Evolutionary conservation across 2,113 vertebrate genomes (phyloP).

Genomic region (Cervus canadensis): DNA sequence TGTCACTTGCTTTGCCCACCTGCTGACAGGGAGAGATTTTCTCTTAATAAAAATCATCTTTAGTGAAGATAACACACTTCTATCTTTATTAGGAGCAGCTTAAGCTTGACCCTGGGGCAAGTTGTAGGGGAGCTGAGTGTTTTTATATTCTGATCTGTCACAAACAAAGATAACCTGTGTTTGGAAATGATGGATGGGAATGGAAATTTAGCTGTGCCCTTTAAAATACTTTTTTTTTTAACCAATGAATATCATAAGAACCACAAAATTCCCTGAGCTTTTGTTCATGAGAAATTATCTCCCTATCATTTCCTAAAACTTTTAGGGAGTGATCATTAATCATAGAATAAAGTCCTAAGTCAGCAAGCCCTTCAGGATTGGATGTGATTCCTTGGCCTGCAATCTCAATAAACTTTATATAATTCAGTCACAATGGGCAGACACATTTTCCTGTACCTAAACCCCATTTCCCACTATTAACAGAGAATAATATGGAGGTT

Average conservation of each 20-base stretch:
- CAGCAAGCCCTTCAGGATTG: not conserved
- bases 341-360: not conserved
- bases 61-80: not conserved
- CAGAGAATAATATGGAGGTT: rapidly evolving
- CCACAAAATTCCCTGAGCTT: not conserved
- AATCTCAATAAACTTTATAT: not conserved
- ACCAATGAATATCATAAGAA: not conserved
- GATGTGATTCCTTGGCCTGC: not conserved
- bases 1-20: slow-evolving; percentile 31
- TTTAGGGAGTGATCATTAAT: not conserved
- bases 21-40: not conserved
- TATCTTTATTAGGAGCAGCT: not conserved
- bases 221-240: not conserved
- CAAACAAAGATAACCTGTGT: not conserved
- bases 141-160: not conserved
- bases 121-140: not conserved
- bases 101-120: not conserved
- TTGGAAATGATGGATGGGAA: not conserved
- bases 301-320: not conserved
- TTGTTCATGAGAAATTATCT: not conserved
- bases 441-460: not conserved
- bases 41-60: not conserved
- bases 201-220: not conserved
- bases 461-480: not conserved
- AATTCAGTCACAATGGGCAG: not conserved